Evolutionary conservation across 2,113 vertebrate genomes (phyloP).

Genomic region (Clupea harengus): DNA sequence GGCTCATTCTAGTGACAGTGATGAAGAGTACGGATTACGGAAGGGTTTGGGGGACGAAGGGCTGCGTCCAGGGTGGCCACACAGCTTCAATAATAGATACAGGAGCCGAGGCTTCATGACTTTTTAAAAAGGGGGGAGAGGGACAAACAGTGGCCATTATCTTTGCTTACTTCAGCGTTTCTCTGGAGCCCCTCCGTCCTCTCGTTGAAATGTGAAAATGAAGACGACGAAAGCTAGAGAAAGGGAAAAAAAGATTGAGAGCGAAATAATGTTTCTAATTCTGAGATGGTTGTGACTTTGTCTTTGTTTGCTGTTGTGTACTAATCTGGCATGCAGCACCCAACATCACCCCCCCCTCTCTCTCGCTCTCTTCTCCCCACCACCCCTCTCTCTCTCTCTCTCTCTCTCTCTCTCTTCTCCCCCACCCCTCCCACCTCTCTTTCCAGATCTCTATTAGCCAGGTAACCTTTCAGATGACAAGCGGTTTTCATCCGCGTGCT

Average conservation of each 20-base stretch:
- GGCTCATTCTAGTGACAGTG: constrained; percentile 51
- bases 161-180: constrained; percentile 36
- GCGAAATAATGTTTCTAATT: constrained; percentile 13
- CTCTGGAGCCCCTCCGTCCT: not conserved
- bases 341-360: no score
- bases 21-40: constrained; percentile 32
- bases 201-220: not conserved
- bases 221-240: not conserved
- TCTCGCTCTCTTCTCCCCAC: not conserved
- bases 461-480: constrained; percentile 56
- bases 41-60: not conserved
- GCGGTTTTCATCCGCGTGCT: constrained; percentile 42
- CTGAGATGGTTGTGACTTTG: constrained; percentile 16
- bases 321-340: not conserved
- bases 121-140: constrained; percentile 36
- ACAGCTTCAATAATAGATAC: constrained; percentile 44
- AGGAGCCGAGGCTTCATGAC: constrained; percentile 25
- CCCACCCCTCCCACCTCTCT: constrained; percentile 16
- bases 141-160: constrained; percentile 29
- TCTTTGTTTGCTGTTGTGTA: not conserved
- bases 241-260: constrained; percentile 15
- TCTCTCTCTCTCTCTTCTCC: not conserved
- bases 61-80: not conserved
- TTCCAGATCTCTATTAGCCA: constrained; percentile 43
- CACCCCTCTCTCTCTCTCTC: not conserved